Conservation (phyloP, 2,888 invertebrate genomes). For the Meliscaeva auricollis region DNA sequence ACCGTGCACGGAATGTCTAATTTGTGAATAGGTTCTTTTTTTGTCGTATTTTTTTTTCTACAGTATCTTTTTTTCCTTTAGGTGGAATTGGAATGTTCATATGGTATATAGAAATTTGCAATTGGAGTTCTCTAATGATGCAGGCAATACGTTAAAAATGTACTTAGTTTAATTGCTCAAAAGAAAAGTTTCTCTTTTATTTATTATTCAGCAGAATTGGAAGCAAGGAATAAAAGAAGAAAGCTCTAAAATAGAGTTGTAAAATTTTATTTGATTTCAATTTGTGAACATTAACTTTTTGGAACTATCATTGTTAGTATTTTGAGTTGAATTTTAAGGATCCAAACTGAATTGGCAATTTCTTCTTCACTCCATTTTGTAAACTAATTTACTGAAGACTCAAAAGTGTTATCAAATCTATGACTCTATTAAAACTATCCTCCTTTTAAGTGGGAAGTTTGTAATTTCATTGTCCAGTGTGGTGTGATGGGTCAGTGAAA, state of each 20-base stretch:
- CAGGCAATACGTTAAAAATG: constrained; percentile 43
- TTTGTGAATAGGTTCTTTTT: constrained; percentile 52
- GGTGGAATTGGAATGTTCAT: constrained; percentile 36
- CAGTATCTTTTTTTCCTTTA: background rate
- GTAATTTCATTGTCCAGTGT: too few species aligned
- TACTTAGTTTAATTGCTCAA: constrained; percentile 34
- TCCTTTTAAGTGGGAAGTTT: too few species aligned
- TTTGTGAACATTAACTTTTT: background rate
- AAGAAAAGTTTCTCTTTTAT: background rate
- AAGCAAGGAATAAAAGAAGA: background rate
- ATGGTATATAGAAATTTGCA: constrained; percentile 46
- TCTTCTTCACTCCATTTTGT: too few species aligned
- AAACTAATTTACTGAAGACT: too few species aligned
- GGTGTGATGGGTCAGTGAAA: too few species aligned
- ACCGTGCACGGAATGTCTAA: constrained; percentile 62
- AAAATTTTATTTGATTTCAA: background rate
- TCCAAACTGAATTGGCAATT: background rate
- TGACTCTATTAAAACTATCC: too few species aligned
- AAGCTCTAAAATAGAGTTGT: background rate
- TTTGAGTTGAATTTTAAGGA: background rate
- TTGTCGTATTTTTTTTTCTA: constrained; percentile 8
- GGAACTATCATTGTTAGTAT: background rate
- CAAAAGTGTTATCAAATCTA: too few species aligned
- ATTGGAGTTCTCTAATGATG: constrained; percentile 53
- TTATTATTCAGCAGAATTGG: background rate